Evolutionary conservation across 2,888 invertebrate species (phyloP).

Genomic region (Tromatobia lineatoria): DNA sequence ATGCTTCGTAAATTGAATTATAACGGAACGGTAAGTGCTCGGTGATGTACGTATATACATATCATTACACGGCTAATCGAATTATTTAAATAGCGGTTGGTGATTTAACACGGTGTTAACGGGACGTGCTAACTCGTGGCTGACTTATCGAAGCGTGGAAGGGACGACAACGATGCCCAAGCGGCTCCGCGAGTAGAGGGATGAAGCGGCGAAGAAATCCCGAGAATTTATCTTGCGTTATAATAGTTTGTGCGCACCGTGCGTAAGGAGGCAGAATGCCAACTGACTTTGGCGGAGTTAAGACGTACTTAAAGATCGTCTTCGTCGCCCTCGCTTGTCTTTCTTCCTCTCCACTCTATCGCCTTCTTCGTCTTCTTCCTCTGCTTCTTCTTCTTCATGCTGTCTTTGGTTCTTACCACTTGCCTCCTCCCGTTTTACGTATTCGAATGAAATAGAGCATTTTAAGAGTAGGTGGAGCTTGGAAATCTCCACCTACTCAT

Average conservation of each 20-base stretch:
- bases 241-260: slow-evolving; percentile 73
- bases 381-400: slow-evolving; percentile 44
- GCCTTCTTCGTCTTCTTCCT: slow-evolving; percentile 28
- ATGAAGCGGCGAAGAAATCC: slow-evolving; percentile 10
- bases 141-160: slow-evolving; percentile 51
- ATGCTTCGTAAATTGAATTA: slow-evolving; percentile 54
- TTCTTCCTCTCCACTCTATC: slow-evolving; percentile 40
- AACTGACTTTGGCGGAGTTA: slow-evolving; percentile 83
- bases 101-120: slow-evolving; percentile 69
- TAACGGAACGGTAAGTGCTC: slow-evolving; percentile 64
- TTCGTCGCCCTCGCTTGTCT: slow-evolving; percentile 67
- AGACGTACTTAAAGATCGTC: slow-evolving; percentile 80
- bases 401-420: slow-evolving; percentile 49
- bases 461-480: slow-evolving; percentile 85
- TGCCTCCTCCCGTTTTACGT: slow-evolving; percentile 62
- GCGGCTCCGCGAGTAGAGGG: slow-evolving; percentile 27
- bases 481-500: slow-evolving; percentile 84
- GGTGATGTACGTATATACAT: slow-evolving; percentile 67
- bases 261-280: slow-evolving; percentile 82
- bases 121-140: slow-evolving; percentile 33
- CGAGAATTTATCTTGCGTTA: slow-evolving; percentile 69
- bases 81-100: slow-evolving; percentile 76
- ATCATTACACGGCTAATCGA: slow-evolving; percentile 76
- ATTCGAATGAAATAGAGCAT: slow-evolving; percentile 81
- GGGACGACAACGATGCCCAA: slow-evolving; percentile 22